A percentile compares a stretch with the other conserved stretches of the same genome.
Evolutionary conservation across 2,113 vertebrate genomes (phyloP).

Genomic region (Cervus canadensis): DNA sequence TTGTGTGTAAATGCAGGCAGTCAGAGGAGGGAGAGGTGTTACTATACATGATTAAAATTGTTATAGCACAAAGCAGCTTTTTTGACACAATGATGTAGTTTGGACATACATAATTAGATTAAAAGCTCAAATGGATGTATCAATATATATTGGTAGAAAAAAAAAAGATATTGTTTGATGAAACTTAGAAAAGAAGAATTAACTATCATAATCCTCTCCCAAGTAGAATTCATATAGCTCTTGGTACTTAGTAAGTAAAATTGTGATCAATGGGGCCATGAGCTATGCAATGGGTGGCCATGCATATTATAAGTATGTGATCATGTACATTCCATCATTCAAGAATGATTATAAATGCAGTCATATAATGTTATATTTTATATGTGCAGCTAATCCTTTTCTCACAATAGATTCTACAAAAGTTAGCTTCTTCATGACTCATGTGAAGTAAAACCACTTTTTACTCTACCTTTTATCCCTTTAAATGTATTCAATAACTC

Average conservation of each 20-base stretch:
- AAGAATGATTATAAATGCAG: not conserved
- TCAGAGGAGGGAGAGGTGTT: not conserved
- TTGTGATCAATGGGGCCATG: not conserved
- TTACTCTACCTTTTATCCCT: not conserved
- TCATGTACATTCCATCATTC: not conserved
- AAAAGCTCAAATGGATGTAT: not conserved
- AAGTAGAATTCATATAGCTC: not conserved
- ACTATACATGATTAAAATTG: fast-evolving
- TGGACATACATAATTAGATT: not conserved
- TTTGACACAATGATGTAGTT: not conserved
- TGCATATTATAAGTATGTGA: not conserved
- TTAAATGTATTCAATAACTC: not conserved
- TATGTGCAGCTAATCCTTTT: not conserved
- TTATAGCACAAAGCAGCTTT: not conserved
- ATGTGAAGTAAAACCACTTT: not conserved
- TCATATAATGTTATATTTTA: not conserved
- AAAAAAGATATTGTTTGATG: not conserved
- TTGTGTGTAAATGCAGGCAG: not conserved
- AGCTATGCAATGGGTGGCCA: not conserved
- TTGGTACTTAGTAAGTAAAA: not conserved
- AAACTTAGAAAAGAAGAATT: not conserved
- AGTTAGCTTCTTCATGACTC: not conserved
- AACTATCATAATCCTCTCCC: not conserved
- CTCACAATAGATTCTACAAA: not conserved
- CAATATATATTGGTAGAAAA: not conserved